Evolutionary conservation across 2,113 vertebrate genomes (phyloP).

Genomic region (Mastomys natalensis): DNA sequence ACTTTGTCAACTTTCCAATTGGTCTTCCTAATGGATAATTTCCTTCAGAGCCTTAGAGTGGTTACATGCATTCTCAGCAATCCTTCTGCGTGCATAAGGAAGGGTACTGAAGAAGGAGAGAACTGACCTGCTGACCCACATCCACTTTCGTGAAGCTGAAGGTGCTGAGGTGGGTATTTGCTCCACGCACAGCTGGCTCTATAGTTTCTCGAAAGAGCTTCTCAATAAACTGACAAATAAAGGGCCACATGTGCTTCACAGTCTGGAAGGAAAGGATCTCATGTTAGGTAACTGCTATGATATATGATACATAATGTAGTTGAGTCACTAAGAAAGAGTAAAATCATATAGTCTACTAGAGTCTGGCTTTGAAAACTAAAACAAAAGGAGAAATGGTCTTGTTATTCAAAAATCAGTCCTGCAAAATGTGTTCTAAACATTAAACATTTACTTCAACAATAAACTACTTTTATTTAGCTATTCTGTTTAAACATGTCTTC

Average conservation of each 20-base stretch:
- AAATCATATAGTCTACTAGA: background rate
- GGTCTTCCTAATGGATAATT: too few relatives aligned
- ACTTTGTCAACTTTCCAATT: fast-evolving
- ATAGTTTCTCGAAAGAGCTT: conserved; percentile 97
- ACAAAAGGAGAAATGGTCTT: background rate
- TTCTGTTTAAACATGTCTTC: background rate
- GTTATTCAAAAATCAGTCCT: background rate
- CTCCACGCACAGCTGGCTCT: conserved; percentile 95
- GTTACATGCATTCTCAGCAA: background rate
- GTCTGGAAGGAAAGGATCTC: conserved; percentile 86
- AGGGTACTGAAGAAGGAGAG: background rate
- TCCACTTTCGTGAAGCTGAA: conserved; percentile 96
- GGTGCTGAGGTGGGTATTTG: conserved; percentile 93
- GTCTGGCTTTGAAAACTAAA: conserved; percentile 48
- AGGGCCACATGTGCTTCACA: conserved; percentile 99
- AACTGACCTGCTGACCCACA: conserved; percentile 89
- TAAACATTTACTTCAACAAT: background rate
- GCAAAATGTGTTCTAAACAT: background rate
- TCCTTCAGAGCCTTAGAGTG: background rate
- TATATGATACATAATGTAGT: background rate
- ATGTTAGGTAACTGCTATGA: background rate
- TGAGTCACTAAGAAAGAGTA: background rate
- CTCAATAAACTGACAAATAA: conserved; percentile 97
- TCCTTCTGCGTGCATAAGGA: too few relatives aligned
- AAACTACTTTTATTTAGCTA: conserved; percentile 10